Conservation (phyloP, 2,888 invertebrate genomes). For the Leptarthrus brevirostris region DNA sequence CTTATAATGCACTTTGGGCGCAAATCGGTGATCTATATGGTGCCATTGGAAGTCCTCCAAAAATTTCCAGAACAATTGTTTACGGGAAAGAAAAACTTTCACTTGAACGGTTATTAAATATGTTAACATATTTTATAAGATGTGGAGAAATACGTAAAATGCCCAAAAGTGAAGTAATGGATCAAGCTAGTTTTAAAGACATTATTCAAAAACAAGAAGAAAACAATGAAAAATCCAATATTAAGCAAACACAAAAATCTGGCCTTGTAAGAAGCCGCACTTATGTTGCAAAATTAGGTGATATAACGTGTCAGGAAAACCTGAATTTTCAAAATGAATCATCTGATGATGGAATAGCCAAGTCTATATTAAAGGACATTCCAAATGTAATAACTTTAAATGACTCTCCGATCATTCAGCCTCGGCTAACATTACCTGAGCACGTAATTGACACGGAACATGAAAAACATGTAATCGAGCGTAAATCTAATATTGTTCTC, state of each 20-base stretch:
- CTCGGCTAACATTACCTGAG: constrained; percentile 58
- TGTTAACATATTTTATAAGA: constrained; percentile 88
- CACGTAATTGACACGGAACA: constrained; percentile 65
- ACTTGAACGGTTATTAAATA: constrained; percentile 79
- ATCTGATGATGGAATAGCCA: constrained; percentile 25
- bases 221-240: constrained; percentile 16
- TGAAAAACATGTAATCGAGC: constrained; percentile 66
- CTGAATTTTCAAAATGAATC: background rate
- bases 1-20: constrained; percentile 91
- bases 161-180: constrained; percentile 66
- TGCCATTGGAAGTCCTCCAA: constrained; percentile 82
- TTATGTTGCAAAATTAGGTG: constrained; percentile 62
- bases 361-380: constrained; percentile 62
- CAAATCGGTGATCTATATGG: constrained; percentile 89
- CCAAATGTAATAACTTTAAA: constrained; percentile 65
- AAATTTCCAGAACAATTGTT: constrained; percentile 83
- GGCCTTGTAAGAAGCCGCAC: constrained; percentile 60
- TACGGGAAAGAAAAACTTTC: constrained; percentile 74
- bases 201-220: constrained; percentile 52
- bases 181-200: constrained; percentile 61
- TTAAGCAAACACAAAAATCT: constrained; percentile 44
- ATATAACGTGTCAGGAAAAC: constrained; percentile 56
- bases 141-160: constrained; percentile 77
- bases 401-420: constrained; percentile 65
- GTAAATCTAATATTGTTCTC: constrained; percentile 59